Percentiles rank a stretch among this genome's conserved stretches.
Evolutionary conservation across 2,113 vertebrate species (phyloP).

Genomic region (Nycticryphes semicollaris): DNA sequence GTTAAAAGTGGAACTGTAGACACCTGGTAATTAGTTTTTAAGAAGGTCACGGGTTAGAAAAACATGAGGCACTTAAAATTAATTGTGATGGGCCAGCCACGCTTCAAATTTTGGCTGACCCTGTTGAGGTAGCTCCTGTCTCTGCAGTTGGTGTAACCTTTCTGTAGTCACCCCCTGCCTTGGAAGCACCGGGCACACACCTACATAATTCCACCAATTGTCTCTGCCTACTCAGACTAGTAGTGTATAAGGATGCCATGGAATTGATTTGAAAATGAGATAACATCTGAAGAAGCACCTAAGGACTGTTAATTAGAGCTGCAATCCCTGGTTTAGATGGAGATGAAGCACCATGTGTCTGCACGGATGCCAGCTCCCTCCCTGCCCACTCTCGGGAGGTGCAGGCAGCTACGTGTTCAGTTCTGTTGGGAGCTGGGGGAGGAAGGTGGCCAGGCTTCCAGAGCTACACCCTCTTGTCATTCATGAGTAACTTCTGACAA

Average conservation of each 20-base stretch:
- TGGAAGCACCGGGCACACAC: not conserved
- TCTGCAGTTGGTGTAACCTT: not conserved
- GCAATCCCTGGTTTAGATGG: not conserved
- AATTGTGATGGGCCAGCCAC: not conserved
- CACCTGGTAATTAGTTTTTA: not conserved
- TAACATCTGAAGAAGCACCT: not conserved
- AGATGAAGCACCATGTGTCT: not conserved
- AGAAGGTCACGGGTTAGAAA: accelerated
- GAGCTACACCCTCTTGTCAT: not conserved
- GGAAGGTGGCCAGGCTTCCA: not conserved
- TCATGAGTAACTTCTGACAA: not conserved
- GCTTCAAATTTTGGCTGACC: not conserved
- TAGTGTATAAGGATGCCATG: not conserved
- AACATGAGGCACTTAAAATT: not conserved
- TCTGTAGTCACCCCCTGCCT: not conserved
- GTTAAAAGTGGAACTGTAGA: not conserved
- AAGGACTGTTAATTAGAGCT: not conserved
- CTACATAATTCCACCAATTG: not conserved
- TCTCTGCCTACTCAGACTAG: not conserved
- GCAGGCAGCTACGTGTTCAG: not conserved
- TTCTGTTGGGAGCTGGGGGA: not conserved
- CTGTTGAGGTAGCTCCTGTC: not conserved
- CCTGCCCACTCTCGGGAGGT: not conserved
- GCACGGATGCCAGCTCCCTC: not conserved
- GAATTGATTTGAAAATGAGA: not conserved